Evolutionary conservation across 2,113 vertebrate genomes (phyloP), one percentile per base, ranked within the genome.

Genomic region (Clinocottus analis): DNA sequence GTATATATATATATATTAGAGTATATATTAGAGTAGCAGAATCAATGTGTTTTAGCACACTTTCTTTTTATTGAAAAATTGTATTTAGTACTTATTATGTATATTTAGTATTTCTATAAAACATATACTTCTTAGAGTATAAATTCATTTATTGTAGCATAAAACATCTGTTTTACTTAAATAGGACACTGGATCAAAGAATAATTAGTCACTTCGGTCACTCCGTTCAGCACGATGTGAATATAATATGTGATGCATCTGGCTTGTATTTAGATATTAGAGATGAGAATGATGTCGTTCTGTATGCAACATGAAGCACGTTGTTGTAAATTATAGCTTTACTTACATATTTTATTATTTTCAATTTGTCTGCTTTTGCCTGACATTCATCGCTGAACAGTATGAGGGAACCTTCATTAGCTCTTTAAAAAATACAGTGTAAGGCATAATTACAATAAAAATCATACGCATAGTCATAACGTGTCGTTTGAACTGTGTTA

Each of bases 161-260:
- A 19, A 23, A 53, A 43, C 14, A 55, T 35, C 35, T 33, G 25
- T 63, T 25, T 37, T 10, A 55, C 37, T 55, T 47, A 14, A 72
- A 14, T 17, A 14, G 16, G 35, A 62, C 2, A 16, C 56, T 8
- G 33, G 9, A 29, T 35, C 25, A 53, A 14, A 7, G 37, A 75
- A 6, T 47, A 16, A 56, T 16, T 39, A 45, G 14, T 61, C 29
- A 14, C 59, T 41, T 43, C 35, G 16, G 55, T 56, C 19, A 45
- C 25, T 31, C 5, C 59, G 25, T 29, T 47, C 95, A 96, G 93
- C 90, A 87, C 94, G 94, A 92, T 93, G 92, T 95, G 96, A 95
- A 97, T 96, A 95, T 96, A 94, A 94, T 96, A 95, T 94, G 94
- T 88, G 76, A 95, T 93, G 94, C 95, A 93, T 91, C 65, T 90